These are phyloP conservation scores for Crenuchus spilurus DNA, from an alignment of 2,797 vertebrate species.

Conservation along the genomic window DNA sequence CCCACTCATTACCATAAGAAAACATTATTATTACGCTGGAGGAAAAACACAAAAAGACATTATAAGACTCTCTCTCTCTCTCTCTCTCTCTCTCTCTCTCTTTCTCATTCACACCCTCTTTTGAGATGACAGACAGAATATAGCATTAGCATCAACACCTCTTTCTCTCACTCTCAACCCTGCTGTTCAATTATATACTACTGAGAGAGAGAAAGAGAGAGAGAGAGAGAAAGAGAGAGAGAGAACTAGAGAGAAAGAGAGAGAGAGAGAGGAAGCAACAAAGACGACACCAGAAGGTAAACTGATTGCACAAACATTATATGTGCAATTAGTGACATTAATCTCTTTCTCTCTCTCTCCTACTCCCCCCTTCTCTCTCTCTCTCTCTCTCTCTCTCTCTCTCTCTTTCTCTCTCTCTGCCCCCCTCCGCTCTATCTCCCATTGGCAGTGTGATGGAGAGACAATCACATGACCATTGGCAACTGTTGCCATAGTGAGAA, in stretches of 20 bases:
- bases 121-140: too few relatives aligned
- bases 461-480: slow-evolving; percentile 13
- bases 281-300: too few relatives aligned
- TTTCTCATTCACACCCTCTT: too few relatives aligned
- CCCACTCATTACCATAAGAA: slow-evolving; percentile 70
- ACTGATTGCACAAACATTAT: too few relatives aligned
- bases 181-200: too few relatives aligned
- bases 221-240: too few relatives aligned
- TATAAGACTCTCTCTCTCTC: slow-evolving; percentile 50
- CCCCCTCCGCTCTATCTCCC: slow-evolving; percentile 6
- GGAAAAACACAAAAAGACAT: slow-evolving; percentile 62
- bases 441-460: slow-evolving; percentile 11
- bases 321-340: too few relatives aligned
- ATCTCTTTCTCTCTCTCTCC: slow-evolving; percentile 12
- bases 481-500: slow-evolving; percentile 27
- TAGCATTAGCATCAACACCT: too few relatives aligned
- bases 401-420: slow-evolving; percentile 21
- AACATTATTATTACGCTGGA: slow-evolving; percentile 58
- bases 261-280: too few relatives aligned
- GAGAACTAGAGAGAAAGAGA: too few relatives aligned
- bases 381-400: slow-evolving; percentile 2
- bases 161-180: too few relatives aligned
- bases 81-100: not conserved
- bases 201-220: too few relatives aligned
- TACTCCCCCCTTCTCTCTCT: not conserved